These are phyloP conservation scores for Poicephalus gulielmi DNA, from an alignment of 2,113 vertebrate species.

Conservation along the genomic window DNA sequence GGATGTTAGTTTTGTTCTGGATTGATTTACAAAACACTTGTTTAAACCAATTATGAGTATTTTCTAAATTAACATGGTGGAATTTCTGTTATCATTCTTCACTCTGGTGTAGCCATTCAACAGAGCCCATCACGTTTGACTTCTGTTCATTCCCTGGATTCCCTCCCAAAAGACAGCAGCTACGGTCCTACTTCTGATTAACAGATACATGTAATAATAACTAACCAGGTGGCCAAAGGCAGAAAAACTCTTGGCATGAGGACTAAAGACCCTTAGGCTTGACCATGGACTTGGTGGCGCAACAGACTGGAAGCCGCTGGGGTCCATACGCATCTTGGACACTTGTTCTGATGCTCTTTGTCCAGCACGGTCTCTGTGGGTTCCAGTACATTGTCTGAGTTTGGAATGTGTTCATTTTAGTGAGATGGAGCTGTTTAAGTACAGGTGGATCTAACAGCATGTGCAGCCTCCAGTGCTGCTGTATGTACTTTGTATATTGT, in stretches of 20 bases:
- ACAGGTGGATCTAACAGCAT: background rate
- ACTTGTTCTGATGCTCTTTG: background rate
- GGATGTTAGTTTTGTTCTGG: background rate
- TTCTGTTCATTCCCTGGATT: background rate
- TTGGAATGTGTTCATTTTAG: background rate
- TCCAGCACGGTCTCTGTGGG: background rate
- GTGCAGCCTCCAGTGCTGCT: background rate
- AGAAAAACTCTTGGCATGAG: background rate
- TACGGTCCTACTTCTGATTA: background rate
- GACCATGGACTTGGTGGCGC: background rate
- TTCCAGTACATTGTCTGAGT: background rate
- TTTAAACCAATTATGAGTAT: background rate
- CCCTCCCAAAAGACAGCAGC: background rate
- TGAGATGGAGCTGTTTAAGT: background rate
- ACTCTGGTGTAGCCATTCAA: fast-evolving
- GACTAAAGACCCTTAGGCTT: background rate
- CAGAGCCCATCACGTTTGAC: fast-evolving
- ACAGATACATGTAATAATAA: background rate
- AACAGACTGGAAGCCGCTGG: background rate
- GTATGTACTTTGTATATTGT: background rate
- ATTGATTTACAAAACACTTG: background rate
- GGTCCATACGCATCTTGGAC: background rate
- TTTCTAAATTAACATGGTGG: background rate
- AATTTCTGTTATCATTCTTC: background rate
- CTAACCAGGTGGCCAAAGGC: background rate